Evolutionary conservation across 2,888 invertebrate genomes (phyloP).

Genomic region (Mystacides longicornis): DNA sequence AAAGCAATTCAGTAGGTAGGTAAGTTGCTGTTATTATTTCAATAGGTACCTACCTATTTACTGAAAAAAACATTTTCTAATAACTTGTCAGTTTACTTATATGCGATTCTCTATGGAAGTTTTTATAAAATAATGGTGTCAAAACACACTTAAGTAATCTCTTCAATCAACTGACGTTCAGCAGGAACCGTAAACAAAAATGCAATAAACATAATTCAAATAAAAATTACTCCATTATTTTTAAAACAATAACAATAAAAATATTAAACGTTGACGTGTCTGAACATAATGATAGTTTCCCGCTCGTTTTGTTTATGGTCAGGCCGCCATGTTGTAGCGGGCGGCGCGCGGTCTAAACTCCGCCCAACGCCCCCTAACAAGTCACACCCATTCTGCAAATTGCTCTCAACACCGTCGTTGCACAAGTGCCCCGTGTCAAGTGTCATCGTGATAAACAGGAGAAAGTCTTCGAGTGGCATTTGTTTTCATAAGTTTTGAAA

Average conservation of each 20-base stretch:
- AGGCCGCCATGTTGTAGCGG: conserved; percentile 42
- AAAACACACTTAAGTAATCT: too few species aligned
- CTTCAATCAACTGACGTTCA: too few species aligned
- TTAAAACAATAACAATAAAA: too few species aligned
- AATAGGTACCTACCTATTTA: too few species aligned
- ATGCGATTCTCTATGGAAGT: too few species aligned
- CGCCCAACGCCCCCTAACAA: conserved; percentile 31
- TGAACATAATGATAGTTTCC: conserved; percentile 9
- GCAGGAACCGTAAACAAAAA: too few species aligned
- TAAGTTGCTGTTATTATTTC: too few species aligned
- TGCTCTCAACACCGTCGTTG: conserved; percentile 5
- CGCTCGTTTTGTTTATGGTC: conserved; percentile 17
- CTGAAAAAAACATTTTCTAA: too few species aligned
- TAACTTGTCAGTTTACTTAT: too few species aligned
- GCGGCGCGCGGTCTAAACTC: conserved; percentile 33
- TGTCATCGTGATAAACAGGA: not conserved
- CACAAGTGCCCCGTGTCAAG: not conserved
- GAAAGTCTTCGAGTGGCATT: conserved; percentile 5
- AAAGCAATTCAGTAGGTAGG: too few species aligned
- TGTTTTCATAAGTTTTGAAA: not conserved
- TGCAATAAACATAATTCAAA: not conserved
- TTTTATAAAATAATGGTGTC: too few species aligned
- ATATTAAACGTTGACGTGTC: too few species aligned
- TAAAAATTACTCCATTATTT: not conserved
- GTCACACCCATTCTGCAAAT: conserved; percentile 3